phyloP scores from a whole-genome alignment of 2,888 invertebrate genomes.

The Drosophila affinis region DNA sequence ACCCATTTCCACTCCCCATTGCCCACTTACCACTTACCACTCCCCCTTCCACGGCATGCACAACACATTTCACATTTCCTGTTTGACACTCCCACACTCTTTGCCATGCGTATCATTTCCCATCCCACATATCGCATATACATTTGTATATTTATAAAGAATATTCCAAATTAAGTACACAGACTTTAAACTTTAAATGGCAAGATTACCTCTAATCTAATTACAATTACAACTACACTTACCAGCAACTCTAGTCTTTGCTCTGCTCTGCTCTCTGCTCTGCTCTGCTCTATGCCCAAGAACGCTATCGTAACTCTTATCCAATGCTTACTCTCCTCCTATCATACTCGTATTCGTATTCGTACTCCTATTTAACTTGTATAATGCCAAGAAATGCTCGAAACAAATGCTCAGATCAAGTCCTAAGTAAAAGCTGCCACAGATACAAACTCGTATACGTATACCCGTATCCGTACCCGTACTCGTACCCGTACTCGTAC shows the following conservation, averaged over 20 bases:
- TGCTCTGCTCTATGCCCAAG: constrained; percentile 21
- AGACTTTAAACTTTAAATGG: constrained; percentile 32
- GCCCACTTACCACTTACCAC: not conserved
- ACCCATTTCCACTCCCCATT: not conserved
- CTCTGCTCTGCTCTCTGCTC: constrained; percentile 41
- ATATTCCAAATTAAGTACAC: constrained; percentile 5
- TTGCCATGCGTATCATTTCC: not conserved
- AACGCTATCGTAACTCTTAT: constrained; percentile 24
- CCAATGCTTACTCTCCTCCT: constrained; percentile 11
- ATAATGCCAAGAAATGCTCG: constrained; percentile 19
- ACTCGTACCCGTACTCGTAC: constrained; percentile 11
- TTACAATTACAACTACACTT: constrained; percentile 19
- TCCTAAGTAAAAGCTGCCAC: constrained; percentile 36
- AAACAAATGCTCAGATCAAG: constrained; percentile 30
- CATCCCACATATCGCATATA: not conserved
- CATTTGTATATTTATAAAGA: constrained; percentile 8
- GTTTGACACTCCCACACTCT: not conserved
- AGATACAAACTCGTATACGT: constrained; percentile 21
- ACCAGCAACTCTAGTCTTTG: constrained; percentile 37
- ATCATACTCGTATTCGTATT: constrained; percentile 11
- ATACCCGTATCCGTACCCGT: not conserved
- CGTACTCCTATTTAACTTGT: constrained; percentile 20
- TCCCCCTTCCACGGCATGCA: constrained; percentile 20
- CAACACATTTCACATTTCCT: constrained; percentile 20
- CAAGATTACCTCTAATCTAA: constrained; percentile 22